Percentiles rank a stretch among this genome's conserved stretches.
Evolutionary conservation across 2,113 vertebrate genomes (phyloP).

Genomic region (Ammodytes dubius): DNA sequence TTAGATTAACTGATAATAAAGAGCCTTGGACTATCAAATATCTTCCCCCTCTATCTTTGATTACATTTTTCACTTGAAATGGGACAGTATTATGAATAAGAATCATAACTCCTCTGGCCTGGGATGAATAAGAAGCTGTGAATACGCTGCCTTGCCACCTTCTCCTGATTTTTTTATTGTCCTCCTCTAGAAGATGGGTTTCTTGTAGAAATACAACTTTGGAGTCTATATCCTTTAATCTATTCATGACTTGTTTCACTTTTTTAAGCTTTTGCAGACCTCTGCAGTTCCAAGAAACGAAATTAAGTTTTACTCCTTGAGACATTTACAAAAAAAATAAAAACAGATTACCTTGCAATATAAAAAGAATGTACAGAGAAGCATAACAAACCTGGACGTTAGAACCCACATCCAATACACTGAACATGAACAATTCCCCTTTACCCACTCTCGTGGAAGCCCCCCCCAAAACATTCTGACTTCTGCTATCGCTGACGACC

Average conservation of each 20-base stretch:
- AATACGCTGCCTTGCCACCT: not conserved
- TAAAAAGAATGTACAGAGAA: not conserved
- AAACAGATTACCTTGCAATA: not conserved
- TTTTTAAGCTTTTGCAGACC: no score
- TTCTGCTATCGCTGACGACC: not conserved
- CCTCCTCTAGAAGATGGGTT: not conserved
- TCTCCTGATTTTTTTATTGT: not conserved
- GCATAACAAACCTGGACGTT: not conserved
- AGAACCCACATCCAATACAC: not conserved
- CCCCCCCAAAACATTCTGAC: not conserved
- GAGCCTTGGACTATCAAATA: not conserved
- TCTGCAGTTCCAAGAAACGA: no score
- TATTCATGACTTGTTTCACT: not conserved
- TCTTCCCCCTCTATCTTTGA: not conserved
- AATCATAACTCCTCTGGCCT: not conserved
- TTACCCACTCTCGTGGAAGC: not conserved
- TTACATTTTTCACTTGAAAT: no score
- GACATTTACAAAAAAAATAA: not conserved
- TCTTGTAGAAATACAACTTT: constrained; percentile 10
- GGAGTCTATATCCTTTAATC: no score
- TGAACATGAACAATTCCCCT: not conserved
- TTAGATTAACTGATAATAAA: not conserved
- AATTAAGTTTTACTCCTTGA: not conserved
- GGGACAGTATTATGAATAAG: no score
- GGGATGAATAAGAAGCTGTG: not conserved